Percentiles rank a stretch among this genome's conserved stretches.
phyloP scores from a whole-genome alignment of 53 echinoderm and acorn worm genomes.

The Hippasteria phrygiana region DNA sequence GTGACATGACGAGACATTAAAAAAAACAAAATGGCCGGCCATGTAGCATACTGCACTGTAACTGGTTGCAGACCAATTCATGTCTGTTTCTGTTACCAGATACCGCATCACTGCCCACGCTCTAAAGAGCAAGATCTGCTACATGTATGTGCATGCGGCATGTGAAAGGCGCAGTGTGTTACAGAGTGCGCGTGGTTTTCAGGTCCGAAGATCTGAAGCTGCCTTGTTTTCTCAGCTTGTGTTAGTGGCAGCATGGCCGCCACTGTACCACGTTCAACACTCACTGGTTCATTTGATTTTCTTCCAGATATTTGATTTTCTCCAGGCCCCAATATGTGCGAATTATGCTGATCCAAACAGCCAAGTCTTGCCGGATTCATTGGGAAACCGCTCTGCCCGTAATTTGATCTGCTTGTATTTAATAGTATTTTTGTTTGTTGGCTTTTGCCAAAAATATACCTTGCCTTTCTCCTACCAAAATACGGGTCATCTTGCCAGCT shows the following conservation, averaged over 20 bases:
- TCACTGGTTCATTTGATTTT: not conserved
- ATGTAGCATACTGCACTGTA: not conserved
- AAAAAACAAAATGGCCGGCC: not conserved
- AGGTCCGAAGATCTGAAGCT: not conserved
- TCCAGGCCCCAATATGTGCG: not conserved
- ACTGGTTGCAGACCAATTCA: constrained; percentile 1
- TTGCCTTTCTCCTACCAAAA: too few species aligned
- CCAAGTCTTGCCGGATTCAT: not conserved
- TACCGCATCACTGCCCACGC: constrained; percentile 11
- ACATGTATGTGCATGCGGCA: not conserved
- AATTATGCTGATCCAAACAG: not conserved
- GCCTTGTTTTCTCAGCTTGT: constrained; percentile 51
- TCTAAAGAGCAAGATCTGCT: not conserved
- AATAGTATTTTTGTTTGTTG: too few species aligned
- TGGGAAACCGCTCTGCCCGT: too few species aligned
- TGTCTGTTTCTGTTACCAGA: constrained; percentile 29
- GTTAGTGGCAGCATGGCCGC: not conserved
- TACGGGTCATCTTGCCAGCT: too few species aligned
- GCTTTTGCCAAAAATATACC: too few species aligned
- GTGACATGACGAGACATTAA: not conserved
- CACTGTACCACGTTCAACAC: not conserved
- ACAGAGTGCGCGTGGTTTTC: not conserved
- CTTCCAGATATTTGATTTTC: constrained; percentile 7
- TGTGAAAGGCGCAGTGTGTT: not conserved
- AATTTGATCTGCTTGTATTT: too few species aligned